Base-by-base conservation (phyloP, 2,113 vertebrate species). In the Pangasianodon hypophthalmus region DNA sequence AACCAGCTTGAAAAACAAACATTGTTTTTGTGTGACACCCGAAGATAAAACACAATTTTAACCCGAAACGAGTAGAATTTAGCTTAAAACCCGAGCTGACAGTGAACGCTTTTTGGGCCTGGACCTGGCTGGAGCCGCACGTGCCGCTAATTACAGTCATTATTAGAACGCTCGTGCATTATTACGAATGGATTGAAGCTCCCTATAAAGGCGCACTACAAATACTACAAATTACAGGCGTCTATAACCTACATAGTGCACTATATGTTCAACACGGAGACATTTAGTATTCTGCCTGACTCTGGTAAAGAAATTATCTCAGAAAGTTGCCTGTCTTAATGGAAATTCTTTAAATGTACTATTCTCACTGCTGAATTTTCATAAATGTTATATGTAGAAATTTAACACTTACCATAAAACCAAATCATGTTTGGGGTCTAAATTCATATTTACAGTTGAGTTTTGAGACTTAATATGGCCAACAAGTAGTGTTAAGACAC, bases 1-100 rank as follows among this genome's bases (percentile, higher is more conserved):
- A 83, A n/a, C 26, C 26, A 13, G 6, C 1, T 11, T 24, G 8
- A 82, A 67, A 52, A 64, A 29, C 2, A 18, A 87, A 18, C 44
- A 19, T 4, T 14, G 2, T 86, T 64, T 67, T 52, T 67, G 46
- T 26, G 9, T 37, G 19, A 67, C 29, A 37, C 24, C 26, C 21
- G 13, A 44, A 6, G 0, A 4, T 0, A 4, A 26, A 48, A 6
- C 1, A 32, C 2, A 26, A 24, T 4, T 3, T n/a, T 18, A 44
- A 19, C 21, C 16, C 7, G 14, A 44, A 75, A 71, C 0, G 7
- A 5, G 19, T 26, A 13, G 0, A 26, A 19, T 62, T 26, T 26
- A 83, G 24, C 14, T 71, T 71, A 60, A 41, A 83, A 11, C 19
- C 19, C 1, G 52, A 2, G 6, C 77, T 9, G 29, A 82, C 29